Evolutionary conservation across 2,888 invertebrate species (phyloP).

Genomic region (Cabera pusaria): DNA sequence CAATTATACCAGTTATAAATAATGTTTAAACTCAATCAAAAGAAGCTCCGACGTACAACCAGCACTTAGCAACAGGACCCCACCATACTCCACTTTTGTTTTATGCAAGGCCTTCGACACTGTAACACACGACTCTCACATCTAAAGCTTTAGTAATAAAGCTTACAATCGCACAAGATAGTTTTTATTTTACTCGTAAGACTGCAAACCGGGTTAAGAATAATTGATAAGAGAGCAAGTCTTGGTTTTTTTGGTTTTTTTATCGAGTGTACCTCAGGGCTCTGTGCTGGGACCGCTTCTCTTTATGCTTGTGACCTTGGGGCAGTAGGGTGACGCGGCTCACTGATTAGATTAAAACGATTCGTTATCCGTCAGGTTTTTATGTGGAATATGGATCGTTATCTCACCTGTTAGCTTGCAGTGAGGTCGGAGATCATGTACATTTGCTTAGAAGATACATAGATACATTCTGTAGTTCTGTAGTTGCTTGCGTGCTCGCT

Average conservation of each 20-base stretch:
- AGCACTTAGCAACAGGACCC: constrained; percentile 56
- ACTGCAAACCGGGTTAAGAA: constrained; percentile 47
- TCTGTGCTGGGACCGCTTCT: constrained; percentile 25
- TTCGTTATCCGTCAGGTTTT: too few relatives aligned
- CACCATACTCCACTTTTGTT: constrained; percentile 52
- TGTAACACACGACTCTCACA: constrained; percentile 22
- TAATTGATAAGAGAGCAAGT: constrained; percentile 51
- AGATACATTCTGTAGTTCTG: too few relatives aligned
- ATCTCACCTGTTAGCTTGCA: too few relatives aligned
- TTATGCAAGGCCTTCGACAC: constrained; percentile 51
- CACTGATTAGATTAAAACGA: constrained; percentile 7
- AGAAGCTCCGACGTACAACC: constrained; percentile 12
- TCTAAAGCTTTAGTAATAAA: not conserved
- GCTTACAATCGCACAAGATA: constrained; percentile 4
- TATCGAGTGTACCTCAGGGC: constrained; percentile 36
- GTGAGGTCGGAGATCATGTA: too few relatives aligned
- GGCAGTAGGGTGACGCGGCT: constrained; percentile 11
- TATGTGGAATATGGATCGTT: too few relatives aligned
- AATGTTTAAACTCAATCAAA: constrained; percentile 10
- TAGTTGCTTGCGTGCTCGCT: too few relatives aligned
- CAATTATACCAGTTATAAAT: constrained; percentile 9
- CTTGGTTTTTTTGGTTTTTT: constrained; percentile 41
- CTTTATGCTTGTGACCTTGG: constrained; percentile 21
- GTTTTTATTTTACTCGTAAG: constrained; percentile 36
- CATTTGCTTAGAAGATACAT: too few relatives aligned